phyloP scores from a whole-genome alignment of 2,888 invertebrate species.

The Thereva nobilitata region DNA sequence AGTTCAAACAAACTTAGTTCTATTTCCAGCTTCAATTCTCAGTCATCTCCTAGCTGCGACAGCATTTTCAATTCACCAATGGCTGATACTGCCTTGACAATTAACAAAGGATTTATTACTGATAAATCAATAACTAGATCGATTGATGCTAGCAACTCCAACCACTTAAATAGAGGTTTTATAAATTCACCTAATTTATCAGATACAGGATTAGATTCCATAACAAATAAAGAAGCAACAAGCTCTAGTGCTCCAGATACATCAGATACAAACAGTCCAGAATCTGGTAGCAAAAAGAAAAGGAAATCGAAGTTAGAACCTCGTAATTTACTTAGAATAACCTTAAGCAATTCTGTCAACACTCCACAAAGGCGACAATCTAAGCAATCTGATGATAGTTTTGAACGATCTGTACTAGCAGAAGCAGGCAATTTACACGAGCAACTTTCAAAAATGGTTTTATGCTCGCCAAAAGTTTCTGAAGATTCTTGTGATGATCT shows the following conservation, averaged over 20 bases:
- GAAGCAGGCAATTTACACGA: slow-evolving; percentile 3
- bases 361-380: slow-evolving; percentile 43
- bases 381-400: slow-evolving; percentile 6
- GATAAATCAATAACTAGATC: background rate
- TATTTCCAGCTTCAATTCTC: slow-evolving; percentile 21
- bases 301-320: background rate
- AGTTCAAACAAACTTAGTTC: background rate
- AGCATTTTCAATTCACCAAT: slow-evolving; percentile 2
- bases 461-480: background rate
- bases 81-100: background rate
- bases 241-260: background rate
- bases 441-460: slow-evolving; percentile 35
- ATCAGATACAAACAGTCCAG: background rate
- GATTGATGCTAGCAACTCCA: slow-evolving; percentile 1
- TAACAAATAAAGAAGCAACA: background rate
- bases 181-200: background rate
- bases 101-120: background rate
- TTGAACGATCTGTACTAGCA: background rate
- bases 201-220: background rate
- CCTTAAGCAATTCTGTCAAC: slow-evolving; percentile 46
- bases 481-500: slow-evolving; percentile 40
- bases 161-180: slow-evolving; percentile 1
- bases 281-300: background rate
- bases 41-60: slow-evolving; percentile 1
- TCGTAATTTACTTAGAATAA: slow-evolving; percentile 45